Base-by-base conservation (phyloP, 2,888 invertebrate genomes). In the Metopia argyrocephala region DNA sequence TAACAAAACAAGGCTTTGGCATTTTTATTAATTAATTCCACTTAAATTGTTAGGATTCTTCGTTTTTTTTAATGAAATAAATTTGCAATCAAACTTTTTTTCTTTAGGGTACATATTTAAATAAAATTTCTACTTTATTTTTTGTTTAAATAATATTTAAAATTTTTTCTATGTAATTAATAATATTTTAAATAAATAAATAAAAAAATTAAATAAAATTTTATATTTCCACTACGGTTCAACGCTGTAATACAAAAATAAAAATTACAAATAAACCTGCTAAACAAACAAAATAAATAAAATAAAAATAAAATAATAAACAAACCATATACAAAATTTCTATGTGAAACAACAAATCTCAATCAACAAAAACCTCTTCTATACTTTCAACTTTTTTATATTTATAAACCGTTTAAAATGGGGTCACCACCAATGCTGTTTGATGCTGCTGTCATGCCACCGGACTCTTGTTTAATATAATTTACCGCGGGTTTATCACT, bases 1-100 rank as follows among this genome's bases (percentile, higher is more conserved):
- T 74, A 20, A 56, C 56, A 74, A 79, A 78, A 76, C 76, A 83
- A 76, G 83, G 81, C 83, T 83, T 83, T 83, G 83, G 83, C 83
- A 81, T 83, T 83, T 83, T 83, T 83, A 83, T 83, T 83, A 57
- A 57, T 27, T 31, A 52, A 9, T 59, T 4, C 20, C 57, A 54
- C n/a, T 23, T 38, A 38, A 12, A 15, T 38, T 38, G 15, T 38
- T 12, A 38, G 38, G 38, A 38, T 15, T 38, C 15, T 15, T 38
- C 15, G 3, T 12, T 38, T 38, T 12, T 38, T 38, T 5, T 62
- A 62, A 59, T 31, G 23, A 7, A 50, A 48, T 15, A 21, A 12
- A 9, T 12, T 45, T 31, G 3, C 4, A 31, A 23, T 70, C 52
- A 15, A 38, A 57, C 28, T 65, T 75, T 28, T 23, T 66, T 38